Evolutionary conservation across 2,113 vertebrate species (phyloP), one percentile per base, ranked within the genome.

Genomic region (Limnothrissa miodon): DNA sequence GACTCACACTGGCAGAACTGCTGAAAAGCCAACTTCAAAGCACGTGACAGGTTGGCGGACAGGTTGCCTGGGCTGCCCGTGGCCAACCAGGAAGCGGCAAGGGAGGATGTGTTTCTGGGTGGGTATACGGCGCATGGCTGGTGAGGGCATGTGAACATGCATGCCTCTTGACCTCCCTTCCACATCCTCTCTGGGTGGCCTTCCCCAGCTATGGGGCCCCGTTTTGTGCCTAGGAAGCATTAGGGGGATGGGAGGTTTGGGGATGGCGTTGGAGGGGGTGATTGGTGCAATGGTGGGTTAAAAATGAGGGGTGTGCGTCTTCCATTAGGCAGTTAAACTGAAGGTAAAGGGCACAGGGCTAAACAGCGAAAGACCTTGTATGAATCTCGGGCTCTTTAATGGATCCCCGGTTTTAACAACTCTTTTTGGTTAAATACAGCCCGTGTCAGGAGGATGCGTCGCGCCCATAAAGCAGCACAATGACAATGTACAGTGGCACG

Each of bases 341-440:
- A 96, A 96, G 96, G 96, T 94, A 95, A 96, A 96, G 95, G 96
- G 93, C 95, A 90, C 87, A 85, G 92, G 95, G 96, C 95, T 96
- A 97, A 97, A 98, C 93, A 96, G 94, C 94, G 93, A 94, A 96
- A 96, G 96, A 96, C 96, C 95, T 95, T 94, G 94, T 95, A 94
- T 95, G 94, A 95, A 96, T 96, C 95, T 95, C 93, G 36, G 17
- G 91, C 92, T 87, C 95, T 97, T 97, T 97, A 98, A 97, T 97
- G 94, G 96, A 96, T 97, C 96, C 95, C 92, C 95, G 93, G 95
- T 97, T 97, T 98, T 97, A 98, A 98, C 96, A 97, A 96, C 96
- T 98, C 95, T 96, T 96, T 97, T 97, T 96, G 96, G 95, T 99
- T 98, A 97, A 99, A 98, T 97, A 97, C 96, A 98, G 97, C 96